Conservation (phyloP, 2,888 invertebrate genomes). For the Tiliacea citrago region DNA sequence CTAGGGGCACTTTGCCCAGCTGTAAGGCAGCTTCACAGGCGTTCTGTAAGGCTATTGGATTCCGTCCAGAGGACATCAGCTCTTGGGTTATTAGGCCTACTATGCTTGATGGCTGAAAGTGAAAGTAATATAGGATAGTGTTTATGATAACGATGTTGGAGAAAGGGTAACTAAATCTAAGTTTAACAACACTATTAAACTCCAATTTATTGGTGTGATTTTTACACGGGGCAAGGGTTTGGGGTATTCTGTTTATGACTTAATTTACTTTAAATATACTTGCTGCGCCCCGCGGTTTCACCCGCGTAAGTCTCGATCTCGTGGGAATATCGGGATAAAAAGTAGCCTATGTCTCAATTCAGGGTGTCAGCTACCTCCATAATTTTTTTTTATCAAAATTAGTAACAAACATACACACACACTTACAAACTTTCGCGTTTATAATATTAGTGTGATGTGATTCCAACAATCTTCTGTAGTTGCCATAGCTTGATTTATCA, state of each 20-base stretch:
- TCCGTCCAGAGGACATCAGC: constrained; percentile 85
- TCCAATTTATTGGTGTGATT: background rate
- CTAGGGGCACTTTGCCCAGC: constrained; percentile 82
- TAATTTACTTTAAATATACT: too few species aligned
- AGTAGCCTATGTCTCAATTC: too few species aligned
- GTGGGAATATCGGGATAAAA: too few species aligned
- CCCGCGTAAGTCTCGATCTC: too few species aligned
- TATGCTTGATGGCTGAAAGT: constrained; percentile 83
- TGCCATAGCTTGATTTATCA: background rate
- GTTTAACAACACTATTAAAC: background rate
- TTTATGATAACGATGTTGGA: background rate
- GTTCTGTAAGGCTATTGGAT: constrained; percentile 87
- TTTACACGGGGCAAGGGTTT: background rate
- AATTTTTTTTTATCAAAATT: too few species aligned
- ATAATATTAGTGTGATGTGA: too few species aligned
- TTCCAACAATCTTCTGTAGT: background rate
- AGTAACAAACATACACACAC: too few species aligned
- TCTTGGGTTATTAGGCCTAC: constrained; percentile 85
- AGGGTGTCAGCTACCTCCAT: too few species aligned
- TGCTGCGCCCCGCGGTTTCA: too few species aligned
- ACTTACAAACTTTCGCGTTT: too few species aligned
- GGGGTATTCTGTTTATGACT: background rate
- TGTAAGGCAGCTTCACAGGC: constrained; percentile 90
- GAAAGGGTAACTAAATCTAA: background rate
- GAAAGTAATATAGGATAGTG: constrained; percentile 28